phyloP scores from a whole-genome alignment of 2,797 vertebrate species.

The Etheostoma perlongum region DNA sequence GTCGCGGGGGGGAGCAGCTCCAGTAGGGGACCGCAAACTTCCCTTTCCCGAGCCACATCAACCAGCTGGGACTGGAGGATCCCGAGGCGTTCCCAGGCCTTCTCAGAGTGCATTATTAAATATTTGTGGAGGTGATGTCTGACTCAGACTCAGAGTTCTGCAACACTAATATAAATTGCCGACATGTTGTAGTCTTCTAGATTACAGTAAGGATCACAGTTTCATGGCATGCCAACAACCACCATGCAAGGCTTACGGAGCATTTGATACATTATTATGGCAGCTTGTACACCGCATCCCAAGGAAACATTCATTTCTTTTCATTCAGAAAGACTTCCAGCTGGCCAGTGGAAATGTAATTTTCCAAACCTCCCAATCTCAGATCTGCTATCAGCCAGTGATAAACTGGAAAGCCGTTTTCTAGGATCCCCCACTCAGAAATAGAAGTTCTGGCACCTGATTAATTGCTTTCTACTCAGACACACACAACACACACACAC shows the following conservation, averaged over 20 bases:
- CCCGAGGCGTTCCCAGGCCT: no score
- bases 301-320: slow-evolving; percentile 42
- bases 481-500: not conserved
- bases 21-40: no score
- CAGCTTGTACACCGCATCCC: slow-evolving; percentile 25
- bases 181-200: not conserved
- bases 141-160: not conserved
- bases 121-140: not conserved
- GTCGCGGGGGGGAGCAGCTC: no score
- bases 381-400: slow-evolving; percentile 58
- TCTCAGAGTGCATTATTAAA: no score
- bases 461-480: slow-evolving; percentile 54
- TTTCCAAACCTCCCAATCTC: slow-evolving; percentile 64
- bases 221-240: slow-evolving; percentile 14
- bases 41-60: no score
- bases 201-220: slow-evolving; percentile 9
- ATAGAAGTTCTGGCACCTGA: slow-evolving; percentile 51
- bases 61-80: no score
- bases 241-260: not conserved
- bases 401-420: slow-evolving; percentile 67
- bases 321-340: slow-evolving; percentile 62
- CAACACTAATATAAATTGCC: not conserved
- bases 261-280: slow-evolving; percentile 31
- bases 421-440: slow-evolving; percentile 56
- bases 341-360: slow-evolving; percentile 68